These are phyloP conservation scores for Chrysolina haemoptera DNA, from an alignment of 2,888 invertebrate genomes.

Conservation along the genomic window DNA sequence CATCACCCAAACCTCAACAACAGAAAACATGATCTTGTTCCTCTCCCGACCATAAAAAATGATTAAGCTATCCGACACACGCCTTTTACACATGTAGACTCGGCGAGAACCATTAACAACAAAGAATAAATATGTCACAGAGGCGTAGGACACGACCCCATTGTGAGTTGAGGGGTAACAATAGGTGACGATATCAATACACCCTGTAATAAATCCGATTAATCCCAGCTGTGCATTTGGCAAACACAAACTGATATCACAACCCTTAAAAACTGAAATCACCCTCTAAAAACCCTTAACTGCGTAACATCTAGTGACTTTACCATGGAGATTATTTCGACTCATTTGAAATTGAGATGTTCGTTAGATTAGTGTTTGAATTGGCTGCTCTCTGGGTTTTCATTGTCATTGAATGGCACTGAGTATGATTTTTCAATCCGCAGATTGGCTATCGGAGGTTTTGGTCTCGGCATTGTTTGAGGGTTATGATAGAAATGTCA, in stretches of 20 bases:
- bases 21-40: constrained; percentile 22
- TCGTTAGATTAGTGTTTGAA: constrained; percentile 56
- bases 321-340: constrained; percentile 60
- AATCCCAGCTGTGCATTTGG: constrained; percentile 69
- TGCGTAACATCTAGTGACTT: constrained; percentile 41
- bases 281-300: constrained; percentile 56
- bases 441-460: constrained; percentile 22
- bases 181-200: constrained; percentile 60
- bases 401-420: constrained; percentile 19
- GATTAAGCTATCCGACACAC: constrained; percentile 59
- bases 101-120: constrained; percentile 58
- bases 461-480: background rate
- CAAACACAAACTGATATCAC: constrained; percentile 65
- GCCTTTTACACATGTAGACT: constrained; percentile 66
- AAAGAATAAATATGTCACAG: constrained; percentile 63
- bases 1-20: constrained; percentile 50
- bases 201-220: constrained; percentile 68
- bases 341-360: constrained; percentile 64
- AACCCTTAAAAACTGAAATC: constrained; percentile 53
- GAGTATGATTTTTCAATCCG: constrained; percentile 4
- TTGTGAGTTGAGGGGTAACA: constrained; percentile 50
- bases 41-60: constrained; percentile 54
- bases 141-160: constrained; percentile 58
- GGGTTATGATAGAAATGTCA: too few species aligned
- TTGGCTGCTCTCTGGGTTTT: constrained; percentile 33